Base-by-base conservation (phyloP, 2,888 invertebrate genomes). In the Argyresthia goedartella region DNA sequence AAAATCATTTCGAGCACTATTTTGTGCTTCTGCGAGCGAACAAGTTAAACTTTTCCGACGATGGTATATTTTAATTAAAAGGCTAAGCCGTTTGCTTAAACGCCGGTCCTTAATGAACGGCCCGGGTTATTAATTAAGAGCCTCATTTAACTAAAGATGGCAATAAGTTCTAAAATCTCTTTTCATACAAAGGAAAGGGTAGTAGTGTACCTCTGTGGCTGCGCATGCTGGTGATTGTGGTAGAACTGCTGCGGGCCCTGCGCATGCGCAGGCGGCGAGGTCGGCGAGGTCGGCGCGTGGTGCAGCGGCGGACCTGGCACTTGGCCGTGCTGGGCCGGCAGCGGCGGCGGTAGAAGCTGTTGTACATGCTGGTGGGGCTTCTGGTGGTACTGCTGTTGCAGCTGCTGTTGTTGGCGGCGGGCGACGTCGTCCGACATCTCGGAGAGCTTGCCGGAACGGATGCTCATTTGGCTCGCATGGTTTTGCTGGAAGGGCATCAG, bases 381-480 rank as follows among this genome's bases (percentile, higher is more conserved):
- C 42, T 55, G 55, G 55, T 56, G 49, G 35, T 66, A 65, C 15
- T 65, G 67, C 53, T 67, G 63, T 41, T 76, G 76, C 51, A 75
- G 76, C 42, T 69, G 71, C 13, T 85, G 75, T 57, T 85, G 88
- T 59, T 88, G 88, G 14, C 92, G 72, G 48, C 93, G 77, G 55
- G 92, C 76, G 9, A 93, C 91, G 69, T 95, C 94, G 65, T 95
- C 94, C 3, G 93, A 91, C 93, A 95, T 93, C 75, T 95, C 95
- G 4, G 91, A 91, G 54, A 94, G 81, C 69, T 94, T 92, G 0
- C 92, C 92, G 45, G 90, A 88, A 33, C 66, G 76, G 0, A 72
- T 73, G 43, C 60, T 73, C 60, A 75, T 74, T 0, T 70, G 67
- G 57, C 59, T 71, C 14, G 67, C 52, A 53, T 70, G 69, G 54